Evolutionary conservation across 2,888 invertebrate species (phyloP).

Genomic region (Laspeyria flexula): DNA sequence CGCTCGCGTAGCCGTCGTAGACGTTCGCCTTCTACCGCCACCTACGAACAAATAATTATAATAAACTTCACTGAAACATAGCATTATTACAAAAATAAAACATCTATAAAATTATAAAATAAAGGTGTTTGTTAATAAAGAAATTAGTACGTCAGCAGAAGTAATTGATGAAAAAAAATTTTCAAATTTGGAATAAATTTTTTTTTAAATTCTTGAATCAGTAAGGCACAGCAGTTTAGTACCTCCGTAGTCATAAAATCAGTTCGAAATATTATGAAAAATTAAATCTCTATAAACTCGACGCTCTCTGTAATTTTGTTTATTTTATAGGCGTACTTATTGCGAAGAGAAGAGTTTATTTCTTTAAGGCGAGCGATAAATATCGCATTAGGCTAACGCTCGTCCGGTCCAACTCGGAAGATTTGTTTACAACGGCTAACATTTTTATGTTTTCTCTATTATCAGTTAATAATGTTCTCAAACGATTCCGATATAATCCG

Average conservation of each 20-base stretch:
- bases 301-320: constrained; percentile 50
- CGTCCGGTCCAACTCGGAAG: constrained; percentile 50
- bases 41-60: constrained; percentile 73
- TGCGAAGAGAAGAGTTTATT: constrained; percentile 66
- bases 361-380: constrained; percentile 72
- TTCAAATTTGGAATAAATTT: no score
- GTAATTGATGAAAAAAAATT: no score
- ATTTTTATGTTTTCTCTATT: constrained; percentile 61
- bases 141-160: no score
- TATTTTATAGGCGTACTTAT: constrained; percentile 69
- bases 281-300: constrained; percentile 42
- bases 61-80: background rate
- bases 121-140: no score
- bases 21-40: constrained; percentile 95
- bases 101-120: no score
- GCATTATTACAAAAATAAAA: no score
- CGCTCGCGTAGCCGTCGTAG: constrained; percentile 94
- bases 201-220: no score
- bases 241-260: no score
- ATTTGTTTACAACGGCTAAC: constrained; percentile 70
- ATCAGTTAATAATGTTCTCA: constrained; percentile 58
- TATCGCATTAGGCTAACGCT: constrained; percentile 75
- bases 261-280: constrained; percentile 31
- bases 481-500: constrained; percentile 49
- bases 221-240: no score